Percentiles rank a stretch among this genome's conserved stretches.
Conservation (phyloP, 64 coral and sea anemone species). For the Montipora foliosa region DNA sequence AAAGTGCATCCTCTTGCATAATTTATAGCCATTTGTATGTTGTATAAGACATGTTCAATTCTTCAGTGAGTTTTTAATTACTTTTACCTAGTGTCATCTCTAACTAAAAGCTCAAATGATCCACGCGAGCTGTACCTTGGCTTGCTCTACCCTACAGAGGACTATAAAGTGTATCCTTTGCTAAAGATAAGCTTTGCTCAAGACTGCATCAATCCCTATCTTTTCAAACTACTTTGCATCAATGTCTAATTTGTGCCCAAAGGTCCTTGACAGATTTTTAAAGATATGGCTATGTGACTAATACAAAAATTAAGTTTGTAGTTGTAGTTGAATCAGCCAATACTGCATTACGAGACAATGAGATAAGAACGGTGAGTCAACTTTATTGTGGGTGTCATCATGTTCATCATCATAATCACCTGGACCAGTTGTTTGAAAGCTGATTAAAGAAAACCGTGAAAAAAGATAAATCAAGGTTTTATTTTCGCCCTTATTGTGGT, state of each 20-base stretch:
- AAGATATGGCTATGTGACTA: constrained; percentile 99
- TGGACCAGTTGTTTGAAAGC: too few species aligned
- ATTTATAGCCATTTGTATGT: too few species aligned
- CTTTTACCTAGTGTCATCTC: constrained; percentile 77
- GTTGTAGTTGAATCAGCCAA: constrained; percentile 97
- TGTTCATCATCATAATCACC: not conserved
- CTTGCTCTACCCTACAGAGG: constrained; percentile 95
- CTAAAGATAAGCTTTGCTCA: not conserved
- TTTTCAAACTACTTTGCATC: not conserved
- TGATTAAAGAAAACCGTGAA: too few species aligned
- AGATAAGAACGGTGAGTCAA: constrained; percentile 94
- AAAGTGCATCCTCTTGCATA: too few species aligned
- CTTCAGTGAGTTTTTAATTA: not conserved
- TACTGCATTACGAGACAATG: constrained; percentile 93
- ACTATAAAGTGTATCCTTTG: constrained; percentile 99
- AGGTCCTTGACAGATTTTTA: constrained; percentile 36
- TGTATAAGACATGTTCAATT: not conserved
- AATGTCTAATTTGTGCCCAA: not conserved
- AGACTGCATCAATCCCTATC: not conserved
- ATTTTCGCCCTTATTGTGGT: too few species aligned
- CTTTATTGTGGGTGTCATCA: not conserved
- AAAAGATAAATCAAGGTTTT: too few species aligned
- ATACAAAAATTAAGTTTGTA: constrained; percentile 99
- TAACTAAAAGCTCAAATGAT: constrained; percentile 99
- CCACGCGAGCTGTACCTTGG: constrained; percentile 96